Percentiles rank a stretch among this genome's conserved stretches.
These are phyloP conservation scores for Aethina tumida DNA, from an alignment of 1,140 invertebrate genomes.

Conservation along the genomic window DNA sequence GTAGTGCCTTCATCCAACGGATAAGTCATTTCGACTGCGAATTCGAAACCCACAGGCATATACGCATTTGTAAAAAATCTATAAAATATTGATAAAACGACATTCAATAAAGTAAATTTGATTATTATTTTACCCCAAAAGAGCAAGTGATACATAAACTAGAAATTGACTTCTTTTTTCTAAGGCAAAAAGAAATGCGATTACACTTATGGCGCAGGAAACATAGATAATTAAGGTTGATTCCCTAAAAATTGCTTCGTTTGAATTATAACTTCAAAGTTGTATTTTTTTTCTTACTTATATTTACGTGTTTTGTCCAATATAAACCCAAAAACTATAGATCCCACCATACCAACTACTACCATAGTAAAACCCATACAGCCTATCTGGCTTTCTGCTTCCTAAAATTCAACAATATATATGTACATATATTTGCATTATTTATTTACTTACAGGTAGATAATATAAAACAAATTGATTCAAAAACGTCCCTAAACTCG, in stretches of 20 bases:
- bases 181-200: slow-evolving; percentile 14
- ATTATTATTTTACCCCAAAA: slow-evolving; percentile 15
- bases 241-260: slow-evolving; percentile 13
- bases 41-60: slow-evolving; percentile 23
- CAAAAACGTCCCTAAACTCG: slow-evolving; percentile 15
- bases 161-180: slow-evolving; percentile 9
- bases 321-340: slow-evolving; percentile 55
- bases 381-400: slow-evolving; percentile 46
- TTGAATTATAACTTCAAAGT: not conserved
- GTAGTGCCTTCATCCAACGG: slow-evolving; percentile 23
- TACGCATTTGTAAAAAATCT: slow-evolving; percentile 23
- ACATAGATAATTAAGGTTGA: slow-evolving; percentile 11
- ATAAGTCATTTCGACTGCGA: slow-evolving; percentile 25
- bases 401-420: slow-evolving; percentile 10
- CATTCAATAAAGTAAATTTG: not conserved
- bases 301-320: slow-evolving; percentile 54
- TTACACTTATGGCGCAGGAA: slow-evolving; percentile 9
- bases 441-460: slow-evolving; percentile 12
- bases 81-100: slow-evolving; percentile 1
- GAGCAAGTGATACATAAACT: slow-evolving; percentile 11
- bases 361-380: slow-evolving; percentile 63
- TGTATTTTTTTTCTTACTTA: slow-evolving; percentile 16
- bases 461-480: slow-evolving; percentile 18
- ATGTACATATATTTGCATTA: not conserved
- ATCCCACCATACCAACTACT: slow-evolving; percentile 55